Base-by-base conservation (phyloP, 1,140 invertebrate genomes). In the Aphaenogaster rudis region DNA sequence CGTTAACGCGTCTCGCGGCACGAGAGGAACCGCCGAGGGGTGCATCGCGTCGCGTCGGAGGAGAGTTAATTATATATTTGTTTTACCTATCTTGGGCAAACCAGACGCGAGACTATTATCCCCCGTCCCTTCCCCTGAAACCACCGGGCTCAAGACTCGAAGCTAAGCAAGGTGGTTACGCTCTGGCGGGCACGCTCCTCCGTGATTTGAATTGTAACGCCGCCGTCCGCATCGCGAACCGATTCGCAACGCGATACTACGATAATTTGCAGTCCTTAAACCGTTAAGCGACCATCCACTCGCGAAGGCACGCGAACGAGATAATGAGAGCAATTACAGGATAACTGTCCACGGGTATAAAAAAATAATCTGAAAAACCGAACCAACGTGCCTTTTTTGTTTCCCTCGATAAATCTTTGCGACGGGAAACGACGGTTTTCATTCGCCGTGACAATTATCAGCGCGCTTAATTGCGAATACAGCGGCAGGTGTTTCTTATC, bases 401-500 rank as follows among this genome's bases (percentile, higher is more conserved):
- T 42, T 59, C n/a, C 15, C 48, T 28, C 15, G 61, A 0, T 39
- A 36, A 82, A 82, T 82, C 52, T 45, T 59, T 45, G 28, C 66
- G 9, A 59, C 39, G 36, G n/a, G n/a, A 33, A 67, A 67, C 13
- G n/a, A 11, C 8, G 28, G 57, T 80, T 69, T 76, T 84, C 48
- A 33, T 15, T 28, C 69, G 69, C 57, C 54, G 42, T 21, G 54
- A 86, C 39, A 74, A 87, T 87, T 57, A 76, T 72, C 66, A 57
- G 17, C 21, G 50, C 50, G 57, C 57, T 82, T 87, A 85, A 87
- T 84, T 66, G 79, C 59, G 61, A 66, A 87, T 82, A 84, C 67
- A 82, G 67, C 54, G 86, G 36, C 86, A 87, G 86, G 69, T 87
- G 86, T 87, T 82, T 64, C 61, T 87, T 84, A 84, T 85, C 86